These are phyloP conservation scores for Caenorhabditis sp. DNA, from an alignment of 2,888 invertebrate species.

Conservation along the genomic window DNA sequence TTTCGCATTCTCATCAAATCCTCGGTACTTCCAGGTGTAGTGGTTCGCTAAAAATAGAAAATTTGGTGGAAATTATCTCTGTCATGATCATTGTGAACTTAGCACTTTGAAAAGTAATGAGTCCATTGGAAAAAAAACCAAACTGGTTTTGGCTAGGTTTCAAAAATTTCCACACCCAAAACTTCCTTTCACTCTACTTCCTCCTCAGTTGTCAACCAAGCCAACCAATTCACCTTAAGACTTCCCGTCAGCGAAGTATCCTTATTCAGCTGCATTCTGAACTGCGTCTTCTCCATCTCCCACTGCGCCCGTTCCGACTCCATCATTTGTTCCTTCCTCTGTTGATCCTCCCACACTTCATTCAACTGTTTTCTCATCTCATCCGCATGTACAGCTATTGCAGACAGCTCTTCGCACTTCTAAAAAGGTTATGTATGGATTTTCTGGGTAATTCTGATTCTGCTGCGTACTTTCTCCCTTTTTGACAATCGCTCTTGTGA, in stretches of 20 bases:
- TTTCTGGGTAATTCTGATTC: too few relatives aligned
- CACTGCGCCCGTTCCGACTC: constrained; percentile 88
- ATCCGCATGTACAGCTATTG: constrained; percentile 46
- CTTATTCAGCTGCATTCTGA: constrained; percentile 83
- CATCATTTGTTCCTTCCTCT: constrained; percentile 87
- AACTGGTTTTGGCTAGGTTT: too few relatives aligned
- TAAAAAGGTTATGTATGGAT: too few relatives aligned
- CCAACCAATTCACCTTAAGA: constrained; percentile 58
- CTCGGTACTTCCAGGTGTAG: constrained; percentile 62
- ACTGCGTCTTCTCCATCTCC: constrained; percentile 90
- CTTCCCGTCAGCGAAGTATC: constrained; percentile 68
- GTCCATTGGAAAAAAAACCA: too few relatives aligned
- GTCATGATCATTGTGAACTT: too few relatives aligned
- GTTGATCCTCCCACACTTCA: constrained; percentile 62
- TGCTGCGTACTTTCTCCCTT: constrained; percentile 73
- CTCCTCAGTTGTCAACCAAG: too few relatives aligned
- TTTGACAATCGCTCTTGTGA: constrained; percentile 91
- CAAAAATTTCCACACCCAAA: too few relatives aligned
- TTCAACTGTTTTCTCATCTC: constrained; percentile 64
- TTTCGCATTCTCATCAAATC: constrained; percentile 74
- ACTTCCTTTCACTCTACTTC: too few relatives aligned
- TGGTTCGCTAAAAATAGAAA: constrained; percentile 40
- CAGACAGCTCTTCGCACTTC: constrained; percentile 68
- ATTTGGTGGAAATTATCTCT: too few relatives aligned
- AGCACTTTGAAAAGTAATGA: too few relatives aligned